These are phyloP conservation scores for Aquatica leii DNA, from an alignment of 2,888 invertebrate species.

Conservation along the genomic window DNA sequence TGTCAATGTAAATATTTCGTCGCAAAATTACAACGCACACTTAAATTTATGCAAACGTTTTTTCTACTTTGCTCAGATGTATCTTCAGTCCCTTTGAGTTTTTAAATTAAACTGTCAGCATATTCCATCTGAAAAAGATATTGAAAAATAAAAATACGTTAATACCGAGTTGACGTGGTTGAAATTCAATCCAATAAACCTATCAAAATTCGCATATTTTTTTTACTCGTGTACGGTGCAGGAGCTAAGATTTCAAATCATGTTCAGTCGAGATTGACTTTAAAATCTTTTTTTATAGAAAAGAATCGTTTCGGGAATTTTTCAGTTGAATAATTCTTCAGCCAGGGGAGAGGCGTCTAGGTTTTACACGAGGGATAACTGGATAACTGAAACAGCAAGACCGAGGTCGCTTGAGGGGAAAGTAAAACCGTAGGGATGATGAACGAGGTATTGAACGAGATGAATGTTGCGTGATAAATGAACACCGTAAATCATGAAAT, in stretches of 20 bases:
- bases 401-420: constrained; percentile 16
- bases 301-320: constrained; percentile 34
- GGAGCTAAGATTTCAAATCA: constrained; percentile 30
- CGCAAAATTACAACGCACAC: too few relatives aligned
- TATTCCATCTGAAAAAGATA: constrained; percentile 4
- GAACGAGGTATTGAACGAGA: constrained; percentile 51
- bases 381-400: constrained; percentile 29
- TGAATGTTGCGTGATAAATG: constrained; percentile 47
- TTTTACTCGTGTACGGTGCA: constrained; percentile 10
- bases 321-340: constrained; percentile 30
- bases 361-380: constrained; percentile 28
- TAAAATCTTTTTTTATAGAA: constrained; percentile 35
- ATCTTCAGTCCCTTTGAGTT: too few relatives aligned
- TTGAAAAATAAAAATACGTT: constrained; percentile 7
- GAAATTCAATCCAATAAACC: constrained; percentile 24
- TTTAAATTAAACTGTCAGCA: too few relatives aligned
- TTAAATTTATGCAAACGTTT: too few relatives aligned
- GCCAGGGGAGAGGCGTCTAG: constrained; percentile 14
- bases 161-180: neutral
- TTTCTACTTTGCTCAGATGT: too few relatives aligned
- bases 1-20: too few relatives aligned
- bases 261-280: constrained; percentile 36
- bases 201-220: constrained; percentile 26
- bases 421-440: constrained; percentile 43
- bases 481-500: constrained; percentile 44